Percentiles rank a stretch among this genome's conserved stretches.
Conservation (phyloP, 2,797 vertebrate genomes). For the Darevskia mixta region DNA sequence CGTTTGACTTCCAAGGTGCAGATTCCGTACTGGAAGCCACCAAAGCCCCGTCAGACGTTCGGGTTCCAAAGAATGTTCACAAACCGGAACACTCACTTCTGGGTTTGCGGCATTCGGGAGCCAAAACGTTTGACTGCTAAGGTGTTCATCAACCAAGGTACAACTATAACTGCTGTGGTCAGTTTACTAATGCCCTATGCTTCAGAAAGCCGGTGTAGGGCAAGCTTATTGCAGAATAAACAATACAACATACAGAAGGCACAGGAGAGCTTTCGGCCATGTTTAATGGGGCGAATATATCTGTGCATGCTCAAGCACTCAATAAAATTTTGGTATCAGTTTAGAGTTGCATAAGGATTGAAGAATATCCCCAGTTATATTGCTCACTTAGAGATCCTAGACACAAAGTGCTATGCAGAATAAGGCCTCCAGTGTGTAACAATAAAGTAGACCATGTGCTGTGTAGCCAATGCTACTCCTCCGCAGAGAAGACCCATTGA, state of each 20-base stretch:
- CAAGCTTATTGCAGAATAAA: neutral
- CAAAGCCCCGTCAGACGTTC: no score
- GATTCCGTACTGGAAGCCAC: no score
- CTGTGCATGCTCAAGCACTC: neutral
- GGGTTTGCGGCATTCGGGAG: no score
- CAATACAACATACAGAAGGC: neutral
- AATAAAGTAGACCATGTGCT: neutral
- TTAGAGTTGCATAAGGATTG: neutral
- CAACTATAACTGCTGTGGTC: no score
- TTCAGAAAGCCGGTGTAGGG: neutral
- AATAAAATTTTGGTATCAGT: neutral
- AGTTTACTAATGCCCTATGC: neutral
- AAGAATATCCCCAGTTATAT: neutral
- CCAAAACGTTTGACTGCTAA: no score
- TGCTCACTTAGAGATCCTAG: neutral
- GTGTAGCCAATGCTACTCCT: no score
- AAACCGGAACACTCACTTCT: no score
- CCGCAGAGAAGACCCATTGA: no score
- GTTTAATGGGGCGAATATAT: neutral
- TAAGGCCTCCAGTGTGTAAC: neutral
- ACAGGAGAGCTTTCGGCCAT: neutral
- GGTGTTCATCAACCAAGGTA: no score
- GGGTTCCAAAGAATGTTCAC: no score
- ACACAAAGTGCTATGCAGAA: neutral
- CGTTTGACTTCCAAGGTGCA: no score